Evolutionary conservation across 2,888 invertebrate genomes (phyloP).

Genomic region (Sphaerolaimus hirsutus): DNA sequence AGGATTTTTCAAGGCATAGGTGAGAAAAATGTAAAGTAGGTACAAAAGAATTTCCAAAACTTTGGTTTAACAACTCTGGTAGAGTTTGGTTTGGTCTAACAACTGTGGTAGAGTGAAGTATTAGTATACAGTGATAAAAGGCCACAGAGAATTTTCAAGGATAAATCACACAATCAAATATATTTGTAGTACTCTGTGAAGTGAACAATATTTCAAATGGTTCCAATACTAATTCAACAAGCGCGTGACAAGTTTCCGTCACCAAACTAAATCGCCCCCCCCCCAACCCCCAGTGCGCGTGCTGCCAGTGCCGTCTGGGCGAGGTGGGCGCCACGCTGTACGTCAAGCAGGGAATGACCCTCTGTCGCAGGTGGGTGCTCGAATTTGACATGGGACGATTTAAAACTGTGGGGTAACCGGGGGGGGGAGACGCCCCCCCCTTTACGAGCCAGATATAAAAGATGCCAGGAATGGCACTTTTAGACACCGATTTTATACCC

Average conservation of each 20-base stretch:
- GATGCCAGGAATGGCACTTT: too few species aligned
- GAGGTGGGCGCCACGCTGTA: constrained; percentile 72
- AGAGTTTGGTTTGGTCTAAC: not conserved
- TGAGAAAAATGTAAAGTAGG: too few species aligned
- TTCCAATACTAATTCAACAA: too few species aligned
- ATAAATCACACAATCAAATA: not conserved
- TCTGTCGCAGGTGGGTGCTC: constrained; percentile 41
- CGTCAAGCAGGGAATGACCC: constrained; percentile 64
- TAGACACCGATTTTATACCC: too few species aligned
- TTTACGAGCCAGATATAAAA: too few species aligned
- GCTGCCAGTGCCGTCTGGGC: constrained; percentile 72
- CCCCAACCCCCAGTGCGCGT: constrained; percentile 39
- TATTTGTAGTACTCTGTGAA: not conserved
- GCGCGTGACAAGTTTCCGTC: too few species aligned
- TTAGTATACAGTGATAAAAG: not conserved
- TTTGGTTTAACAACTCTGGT: too few species aligned
- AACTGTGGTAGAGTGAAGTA: not conserved
- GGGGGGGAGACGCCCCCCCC: too few species aligned
- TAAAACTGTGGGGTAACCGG: not conserved
- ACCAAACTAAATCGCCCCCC: not conserved
- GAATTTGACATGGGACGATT: not conserved
- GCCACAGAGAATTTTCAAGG: not conserved
- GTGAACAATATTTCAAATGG: not conserved
- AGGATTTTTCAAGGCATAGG: too few species aligned
- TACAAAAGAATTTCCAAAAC: too few species aligned